phyloP scores from a whole-genome alignment of 1,140 invertebrate genomes.

The Vanessa tameamea region DNA sequence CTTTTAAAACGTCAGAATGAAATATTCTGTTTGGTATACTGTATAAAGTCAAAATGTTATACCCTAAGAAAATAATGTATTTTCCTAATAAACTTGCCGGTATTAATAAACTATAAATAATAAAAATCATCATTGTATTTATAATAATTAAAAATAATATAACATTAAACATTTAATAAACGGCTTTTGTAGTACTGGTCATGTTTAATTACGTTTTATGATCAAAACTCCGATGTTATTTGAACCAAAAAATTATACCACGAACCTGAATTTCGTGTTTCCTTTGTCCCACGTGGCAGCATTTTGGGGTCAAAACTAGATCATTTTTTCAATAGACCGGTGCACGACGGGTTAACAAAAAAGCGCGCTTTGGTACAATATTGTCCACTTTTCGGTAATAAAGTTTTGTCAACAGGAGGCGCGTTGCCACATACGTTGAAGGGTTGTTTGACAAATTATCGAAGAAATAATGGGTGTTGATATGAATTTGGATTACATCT shows the following conservation, averaged over 20 bases:
- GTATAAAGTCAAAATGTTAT: not conserved
- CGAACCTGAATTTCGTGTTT: conserved; percentile 69
- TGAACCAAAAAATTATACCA: conserved; percentile 28
- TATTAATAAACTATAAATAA: not conserved
- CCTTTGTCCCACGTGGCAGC: conserved; percentile 53
- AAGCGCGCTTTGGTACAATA: conserved; percentile 69
- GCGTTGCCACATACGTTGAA: conserved; percentile 51
- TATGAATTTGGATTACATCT: conserved; percentile 57
- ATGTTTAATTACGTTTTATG: conserved; percentile 26
- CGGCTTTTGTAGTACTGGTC: not conserved
- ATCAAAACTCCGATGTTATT: conserved; percentile 22
- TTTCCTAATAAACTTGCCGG: not conserved
- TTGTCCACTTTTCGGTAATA: conserved; percentile 79
- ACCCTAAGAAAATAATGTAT: not conserved
- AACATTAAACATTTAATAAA: conserved; percentile 4
- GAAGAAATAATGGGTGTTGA: conserved; percentile 69
- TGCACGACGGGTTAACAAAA: conserved; percentile 61
- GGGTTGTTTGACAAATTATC: conserved; percentile 74
- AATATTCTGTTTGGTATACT: not conserved
- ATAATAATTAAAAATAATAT: too few species aligned
- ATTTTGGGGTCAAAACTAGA: conserved; percentile 74
- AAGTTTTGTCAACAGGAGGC: conserved; percentile 77
- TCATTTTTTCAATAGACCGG: conserved; percentile 57
- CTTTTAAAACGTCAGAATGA: not conserved
- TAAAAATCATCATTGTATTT: not conserved